Base-by-base conservation (phyloP, 2,113 vertebrate species). In the Equus przewalskii region DNA sequence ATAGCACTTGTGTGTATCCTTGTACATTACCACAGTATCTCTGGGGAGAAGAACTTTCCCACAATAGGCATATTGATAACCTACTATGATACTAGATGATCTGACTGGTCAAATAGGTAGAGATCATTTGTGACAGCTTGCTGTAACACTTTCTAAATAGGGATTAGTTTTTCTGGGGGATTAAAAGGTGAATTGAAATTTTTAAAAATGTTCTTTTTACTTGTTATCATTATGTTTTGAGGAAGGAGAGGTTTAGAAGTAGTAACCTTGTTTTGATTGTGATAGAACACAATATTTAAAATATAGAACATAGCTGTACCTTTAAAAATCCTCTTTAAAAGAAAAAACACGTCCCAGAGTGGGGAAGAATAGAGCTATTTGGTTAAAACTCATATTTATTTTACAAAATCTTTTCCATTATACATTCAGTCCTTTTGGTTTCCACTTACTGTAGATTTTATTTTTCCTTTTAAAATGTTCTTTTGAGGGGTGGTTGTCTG, bases 371-470 rank as follows among this genome's bases (percentile, higher is more conserved):
- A 96, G 93, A 97, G 19, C 36, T 92, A 9, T 44, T 87, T 83
- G 67, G 33, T 95, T 96, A 96, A 94, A 97, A 80, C 30, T 93
- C 72, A 81, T 62, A 69, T 64, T 96, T 94, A 69, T 69, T 96
- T 96, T 84, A 82, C 4, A 90, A 88, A 92, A 51, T 96, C 18
- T 95, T 96, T 96, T 93, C 28, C 28, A 86, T 91, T 97, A 70
- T 82, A 56, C 8, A 89, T 90, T 92, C 6, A 81, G 62, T 87
- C 51, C 76, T 91, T 89, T 86, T 89, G 28, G 14, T 92, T 96
- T 98, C 75, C 90, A 16, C 54, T 91, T 96, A 89, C 80, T 96
- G 15, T 89, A 60, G 60, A 89, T 95, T 97, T 95, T 89, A 62
- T 64, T 95, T 96, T 97, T 91, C 56, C 7, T 88, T 96, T 88